A percentile compares a stretch with the other conserved stretches of the same genome.
phyloP scores from a whole-genome alignment of 2,113 vertebrate species.

The Daubentonia madagascariensis region DNA sequence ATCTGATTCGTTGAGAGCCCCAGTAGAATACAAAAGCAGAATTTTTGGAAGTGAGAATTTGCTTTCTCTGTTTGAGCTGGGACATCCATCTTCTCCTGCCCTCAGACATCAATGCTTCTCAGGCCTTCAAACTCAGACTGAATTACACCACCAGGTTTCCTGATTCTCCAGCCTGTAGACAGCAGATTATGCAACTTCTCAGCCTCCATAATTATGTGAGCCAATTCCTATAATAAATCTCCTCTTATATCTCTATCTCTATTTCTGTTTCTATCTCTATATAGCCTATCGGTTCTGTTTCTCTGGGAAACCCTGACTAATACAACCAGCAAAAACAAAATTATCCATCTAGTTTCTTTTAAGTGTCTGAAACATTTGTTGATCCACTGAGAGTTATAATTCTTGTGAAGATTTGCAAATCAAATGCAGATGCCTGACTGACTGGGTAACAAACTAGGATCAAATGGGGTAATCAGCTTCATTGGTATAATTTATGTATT shows the following conservation, averaged over 20 bases:
- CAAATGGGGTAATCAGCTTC: conserved; percentile 30
- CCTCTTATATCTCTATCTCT: background rate
- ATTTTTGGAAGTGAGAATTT: background rate
- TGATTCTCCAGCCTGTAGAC: background rate
- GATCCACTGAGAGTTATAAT: conserved; percentile 18
- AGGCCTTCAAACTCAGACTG: background rate
- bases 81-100: background rate
- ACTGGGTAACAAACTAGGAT: background rate
- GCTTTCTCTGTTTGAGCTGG: background rate
- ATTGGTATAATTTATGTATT: conserved; percentile 16
- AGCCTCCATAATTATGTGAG: background rate
- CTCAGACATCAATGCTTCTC: background rate
- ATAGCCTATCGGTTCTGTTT: background rate
- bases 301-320: background rate
- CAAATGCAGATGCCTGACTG: conserved; percentile 41
- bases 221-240: background rate
- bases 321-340: background rate
- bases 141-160: background rate
- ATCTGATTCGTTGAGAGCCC: background rate
- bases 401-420: conserved; percentile 56
- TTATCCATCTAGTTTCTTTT: background rate
- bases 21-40: background rate
- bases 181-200: background rate
- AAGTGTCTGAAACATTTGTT: conserved; percentile 47
- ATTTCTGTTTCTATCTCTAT: background rate